phyloP scores from a whole-genome alignment of 2,888 invertebrate species.

The Cordilura impudica region DNA sequence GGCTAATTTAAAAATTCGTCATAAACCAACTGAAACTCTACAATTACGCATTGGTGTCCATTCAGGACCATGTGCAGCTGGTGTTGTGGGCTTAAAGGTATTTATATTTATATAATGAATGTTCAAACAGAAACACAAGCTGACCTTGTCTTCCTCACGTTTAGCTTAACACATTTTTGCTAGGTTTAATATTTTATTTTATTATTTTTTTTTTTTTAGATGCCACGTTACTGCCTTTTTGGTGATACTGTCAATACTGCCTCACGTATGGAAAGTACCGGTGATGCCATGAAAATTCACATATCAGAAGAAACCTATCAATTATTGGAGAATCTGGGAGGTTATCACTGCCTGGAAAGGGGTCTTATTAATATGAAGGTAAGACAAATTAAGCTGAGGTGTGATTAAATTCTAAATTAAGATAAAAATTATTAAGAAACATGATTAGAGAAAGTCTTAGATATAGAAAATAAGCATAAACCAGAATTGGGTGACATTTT shows the following conservation, averaged over 20 bases:
- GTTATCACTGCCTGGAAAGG: conserved; percentile 85
- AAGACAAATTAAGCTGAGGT: too few relatives aligned
- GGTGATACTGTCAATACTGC: conserved; percentile 92
- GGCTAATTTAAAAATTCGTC: conserved; percentile 83
- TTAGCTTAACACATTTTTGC: background rate
- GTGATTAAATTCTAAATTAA: background rate
- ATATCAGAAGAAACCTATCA: conserved; percentile 85
- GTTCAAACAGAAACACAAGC: too few relatives aligned
- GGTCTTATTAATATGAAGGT: conserved; percentile 88
- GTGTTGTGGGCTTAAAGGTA: conserved; percentile 85
- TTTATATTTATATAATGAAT: background rate
- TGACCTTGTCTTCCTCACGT: background rate
- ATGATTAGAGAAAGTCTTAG: too few relatives aligned
- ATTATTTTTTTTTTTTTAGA: conserved; percentile 76
- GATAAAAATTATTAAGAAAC: too few relatives aligned
- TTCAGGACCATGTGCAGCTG: conserved; percentile 87
- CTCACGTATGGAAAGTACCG: conserved; percentile 87
- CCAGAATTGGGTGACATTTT: too few relatives aligned
- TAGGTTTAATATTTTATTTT: too few relatives aligned
- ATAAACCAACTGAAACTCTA: conserved; percentile 83
- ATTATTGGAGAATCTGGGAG: conserved; percentile 84
- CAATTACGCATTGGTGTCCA: conserved; percentile 86
- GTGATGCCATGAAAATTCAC: conserved; percentile 86
- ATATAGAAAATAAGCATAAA: too few relatives aligned
- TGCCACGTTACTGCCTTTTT: conserved; percentile 90